phyloP scores from a whole-genome alignment of 2,113 vertebrate species.

The Capreolus pygargus region DNA sequence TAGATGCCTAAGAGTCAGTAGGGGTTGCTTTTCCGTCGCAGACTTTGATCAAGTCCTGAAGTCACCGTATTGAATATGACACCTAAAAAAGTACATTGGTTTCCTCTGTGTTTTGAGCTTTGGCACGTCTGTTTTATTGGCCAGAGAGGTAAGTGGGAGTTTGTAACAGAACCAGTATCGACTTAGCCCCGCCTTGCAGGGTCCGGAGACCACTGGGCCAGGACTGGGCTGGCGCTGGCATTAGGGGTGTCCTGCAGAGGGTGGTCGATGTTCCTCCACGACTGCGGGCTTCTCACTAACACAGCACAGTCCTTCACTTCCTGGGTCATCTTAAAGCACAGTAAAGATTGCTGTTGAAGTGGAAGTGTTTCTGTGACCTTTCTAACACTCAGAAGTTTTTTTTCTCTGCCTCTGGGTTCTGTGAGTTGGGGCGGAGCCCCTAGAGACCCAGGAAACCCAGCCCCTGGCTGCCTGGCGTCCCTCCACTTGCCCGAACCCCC shows the following conservation, averaged over 20 bases:
- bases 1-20: background rate
- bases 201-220: background rate
- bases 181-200: background rate
- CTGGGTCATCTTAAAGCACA: background rate
- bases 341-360: background rate
- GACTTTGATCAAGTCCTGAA: background rate
- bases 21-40: background rate
- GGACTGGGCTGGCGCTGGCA: background rate
- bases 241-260: rapidly evolving
- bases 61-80: background rate
- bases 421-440: background rate
- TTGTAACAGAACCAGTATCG: background rate
- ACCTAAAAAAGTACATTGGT: background rate
- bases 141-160: background rate
- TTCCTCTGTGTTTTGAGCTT: background rate
- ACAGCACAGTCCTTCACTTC: background rate
- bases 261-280: background rate
- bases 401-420: background rate
- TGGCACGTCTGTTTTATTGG: background rate
- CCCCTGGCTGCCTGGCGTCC: too few species aligned
- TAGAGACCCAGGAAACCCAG: background rate
- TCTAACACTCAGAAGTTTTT: rapidly evolving
- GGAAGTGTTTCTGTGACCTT: background rate
- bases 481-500: background rate
- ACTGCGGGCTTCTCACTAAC: background rate